Conservation (phyloP, 2,113 vertebrate species). For the Pelodiscus sinensis region DNA sequence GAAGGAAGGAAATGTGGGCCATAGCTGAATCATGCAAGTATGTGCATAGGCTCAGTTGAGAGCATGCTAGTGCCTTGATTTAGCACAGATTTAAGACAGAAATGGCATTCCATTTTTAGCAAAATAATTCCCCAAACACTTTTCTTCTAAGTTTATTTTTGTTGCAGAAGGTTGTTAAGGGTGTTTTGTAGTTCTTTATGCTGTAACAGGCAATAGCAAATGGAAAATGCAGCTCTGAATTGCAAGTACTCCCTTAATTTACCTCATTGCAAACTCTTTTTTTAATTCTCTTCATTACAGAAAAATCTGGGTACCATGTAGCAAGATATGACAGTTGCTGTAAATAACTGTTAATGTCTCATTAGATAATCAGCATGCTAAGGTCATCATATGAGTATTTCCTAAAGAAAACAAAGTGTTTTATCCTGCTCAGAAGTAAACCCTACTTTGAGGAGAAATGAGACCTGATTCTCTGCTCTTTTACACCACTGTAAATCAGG, state of each 20-base stretch:
- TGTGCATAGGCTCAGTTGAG: slow-evolving; percentile 23
- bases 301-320: not conserved
- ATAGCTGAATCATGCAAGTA: slow-evolving; percentile 1
- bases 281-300: not conserved
- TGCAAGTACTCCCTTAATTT: not conserved
- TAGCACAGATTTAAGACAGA: slow-evolving; percentile 49
- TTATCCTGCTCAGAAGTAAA: not conserved
- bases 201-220: not conserved
- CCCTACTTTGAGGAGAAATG: not conserved
- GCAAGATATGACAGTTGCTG: not conserved
- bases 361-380: not conserved
- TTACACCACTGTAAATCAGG: not conserved
- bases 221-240: not conserved
- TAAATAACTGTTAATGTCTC: not conserved
- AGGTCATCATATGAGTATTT: not conserved
- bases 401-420: not conserved
- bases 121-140: slow-evolving; percentile 10
- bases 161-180: not conserved
- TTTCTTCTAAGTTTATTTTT: slow-evolving; percentile 38
- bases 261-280: not conserved
- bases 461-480: too few relatives aligned
- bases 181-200: not conserved
- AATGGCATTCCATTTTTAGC: slow-evolving; percentile 21
- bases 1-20: slow-evolving; percentile 26
- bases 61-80: slow-evolving; percentile 43